phyloP scores from a whole-genome alignment of 2,113 vertebrate species.

The Halcyon malimbica region DNA sequence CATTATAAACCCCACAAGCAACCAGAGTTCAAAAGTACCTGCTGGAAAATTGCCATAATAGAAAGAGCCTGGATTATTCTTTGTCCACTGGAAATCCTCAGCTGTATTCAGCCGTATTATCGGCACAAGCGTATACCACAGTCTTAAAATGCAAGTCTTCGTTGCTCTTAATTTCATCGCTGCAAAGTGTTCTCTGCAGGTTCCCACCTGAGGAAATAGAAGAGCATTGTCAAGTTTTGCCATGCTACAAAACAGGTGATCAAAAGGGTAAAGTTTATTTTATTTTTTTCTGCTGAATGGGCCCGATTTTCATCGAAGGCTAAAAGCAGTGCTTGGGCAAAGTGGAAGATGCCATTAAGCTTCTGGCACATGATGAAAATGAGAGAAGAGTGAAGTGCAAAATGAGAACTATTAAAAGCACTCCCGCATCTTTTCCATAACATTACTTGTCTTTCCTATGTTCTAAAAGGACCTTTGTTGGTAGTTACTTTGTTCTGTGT shows the following conservation, averaged over 20 bases:
- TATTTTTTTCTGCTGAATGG: background rate
- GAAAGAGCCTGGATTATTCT: slow-evolving; percentile 88
- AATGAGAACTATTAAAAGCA: background rate
- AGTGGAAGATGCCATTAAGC: background rate
- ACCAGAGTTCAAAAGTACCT: slow-evolving; percentile 69
- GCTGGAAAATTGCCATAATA: slow-evolving; percentile 91
- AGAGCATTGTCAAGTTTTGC: background rate
- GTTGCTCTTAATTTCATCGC: background rate
- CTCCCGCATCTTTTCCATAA: background rate
- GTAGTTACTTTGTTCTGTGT: background rate
- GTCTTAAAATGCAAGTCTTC: background rate
- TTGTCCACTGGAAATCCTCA: slow-evolving; percentile 84
- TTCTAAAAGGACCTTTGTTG: background rate
- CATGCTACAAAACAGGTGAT: background rate
- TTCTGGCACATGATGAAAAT: background rate
- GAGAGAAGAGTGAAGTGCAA: background rate
- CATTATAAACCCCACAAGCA: background rate
- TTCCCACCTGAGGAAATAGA: background rate
- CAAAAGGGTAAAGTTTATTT: background rate
- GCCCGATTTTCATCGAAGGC: background rate
- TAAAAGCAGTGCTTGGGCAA: background rate
- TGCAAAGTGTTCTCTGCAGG: background rate
- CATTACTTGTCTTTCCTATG: background rate
- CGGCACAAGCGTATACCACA: slow-evolving; percentile 79
- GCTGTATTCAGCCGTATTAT: slow-evolving; percentile 73